Percentiles rank a stretch among this genome's conserved stretches.
Evolutionary conservation across 2,113 vertebrate genomes (phyloP).

Genomic region (Oncorhynchus kisutch): DNA sequence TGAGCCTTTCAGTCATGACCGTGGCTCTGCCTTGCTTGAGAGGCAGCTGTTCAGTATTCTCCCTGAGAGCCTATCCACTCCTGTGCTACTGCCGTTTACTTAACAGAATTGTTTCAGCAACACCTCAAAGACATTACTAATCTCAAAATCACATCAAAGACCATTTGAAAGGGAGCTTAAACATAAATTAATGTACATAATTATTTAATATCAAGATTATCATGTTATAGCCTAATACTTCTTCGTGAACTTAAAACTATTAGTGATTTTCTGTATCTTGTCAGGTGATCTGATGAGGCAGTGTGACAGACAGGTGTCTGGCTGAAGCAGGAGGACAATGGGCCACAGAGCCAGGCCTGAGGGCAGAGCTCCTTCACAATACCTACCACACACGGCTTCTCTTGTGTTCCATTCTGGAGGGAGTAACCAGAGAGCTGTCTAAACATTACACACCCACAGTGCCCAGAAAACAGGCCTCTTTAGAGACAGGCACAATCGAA

Average conservation of each 20-base stretch:
- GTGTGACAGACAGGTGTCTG: conserved; percentile 57
- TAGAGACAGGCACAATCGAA: conserved; percentile 47
- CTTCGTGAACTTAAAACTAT: not conserved
- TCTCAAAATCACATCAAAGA: conserved; percentile 39
- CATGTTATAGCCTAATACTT: not conserved
- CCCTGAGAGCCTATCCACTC: conserved; percentile 62
- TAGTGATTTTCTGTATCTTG: too few relatives aligned
- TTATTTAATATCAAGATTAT: too few relatives aligned
- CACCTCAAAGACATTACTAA: conserved; percentile 52
- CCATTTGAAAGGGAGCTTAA: conserved; percentile 15
- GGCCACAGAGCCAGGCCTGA: conserved; percentile 25
- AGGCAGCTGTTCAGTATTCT: conserved; percentile 69
- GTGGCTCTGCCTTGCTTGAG: conserved; percentile 43
- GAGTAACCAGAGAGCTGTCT: conserved; percentile 59
- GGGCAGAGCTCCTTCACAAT: conserved; percentile 44
- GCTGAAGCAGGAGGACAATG: conserved; percentile 51
- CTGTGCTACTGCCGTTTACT: conserved; percentile 36
- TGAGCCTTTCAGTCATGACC: conserved; percentile 53
- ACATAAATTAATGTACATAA: too few relatives aligned
- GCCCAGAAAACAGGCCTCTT: conserved; percentile 30
- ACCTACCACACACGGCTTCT: conserved; percentile 29
- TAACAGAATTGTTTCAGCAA: conserved; percentile 67
- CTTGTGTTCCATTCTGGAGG: conserved; percentile 35
- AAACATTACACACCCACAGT: conserved; percentile 41
- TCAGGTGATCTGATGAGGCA: not conserved